Evolutionary conservation across 2,888 invertebrate species (phyloP).

Genomic region (Agonopterix subpropinquella): DNA sequence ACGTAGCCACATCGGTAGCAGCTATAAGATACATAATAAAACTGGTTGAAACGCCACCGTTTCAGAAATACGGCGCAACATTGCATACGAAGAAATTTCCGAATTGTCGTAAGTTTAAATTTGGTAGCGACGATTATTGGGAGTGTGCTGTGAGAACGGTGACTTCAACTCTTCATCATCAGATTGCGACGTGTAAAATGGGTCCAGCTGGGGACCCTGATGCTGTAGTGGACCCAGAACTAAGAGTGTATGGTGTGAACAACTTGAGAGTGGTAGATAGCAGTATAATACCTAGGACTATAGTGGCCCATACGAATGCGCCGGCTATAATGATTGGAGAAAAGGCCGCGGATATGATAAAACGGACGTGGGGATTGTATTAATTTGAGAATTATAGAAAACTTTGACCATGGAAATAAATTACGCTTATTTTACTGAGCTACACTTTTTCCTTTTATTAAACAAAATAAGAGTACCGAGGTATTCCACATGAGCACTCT

Average conservation of each 20-base stretch:
- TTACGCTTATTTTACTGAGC: no score
- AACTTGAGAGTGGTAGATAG: constrained; percentile 81
- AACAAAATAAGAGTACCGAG: no score
- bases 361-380: constrained; percentile 51
- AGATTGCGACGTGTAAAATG: constrained; percentile 83
- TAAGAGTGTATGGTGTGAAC: constrained; percentile 77
- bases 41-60: constrained; percentile 73
- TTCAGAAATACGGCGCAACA: constrained; percentile 76
- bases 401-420: no score
- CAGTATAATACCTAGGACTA: constrained; percentile 79
- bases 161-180: constrained; percentile 80
- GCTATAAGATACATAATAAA: constrained; percentile 74
- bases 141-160: constrained; percentile 77
- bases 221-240: constrained; percentile 78
- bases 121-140: constrained; percentile 79
- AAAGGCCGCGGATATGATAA: constrained; percentile 80
- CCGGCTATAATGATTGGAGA: constrained; percentile 84
- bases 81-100: constrained; percentile 72
- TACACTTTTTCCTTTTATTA: no score
- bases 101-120: constrained; percentile 68
- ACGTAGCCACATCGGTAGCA: constrained; percentile 75
- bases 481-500: no score
- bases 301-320: constrained; percentile 80
- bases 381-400: no score
- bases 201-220: constrained; percentile 73